Evolutionary conservation across 92 coral and sea anemone species (phyloP), one percentile per base, ranked within the genome.

Genomic region (Epizoanthus stellaris): DNA sequence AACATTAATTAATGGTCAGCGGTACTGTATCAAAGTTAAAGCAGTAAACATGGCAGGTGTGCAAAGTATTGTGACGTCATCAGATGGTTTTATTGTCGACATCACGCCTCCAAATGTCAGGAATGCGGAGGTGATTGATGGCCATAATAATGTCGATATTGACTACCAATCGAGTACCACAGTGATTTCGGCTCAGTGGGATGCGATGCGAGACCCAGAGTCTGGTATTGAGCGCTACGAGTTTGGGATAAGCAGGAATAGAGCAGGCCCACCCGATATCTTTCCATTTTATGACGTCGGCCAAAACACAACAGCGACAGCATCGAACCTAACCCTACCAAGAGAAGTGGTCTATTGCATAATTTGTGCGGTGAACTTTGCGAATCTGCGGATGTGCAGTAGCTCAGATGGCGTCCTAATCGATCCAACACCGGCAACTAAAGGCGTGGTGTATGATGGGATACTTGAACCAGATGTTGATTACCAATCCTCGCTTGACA

Each of bases 381-480:
- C 99, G 16, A 88, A 89, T 11, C 88, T 94, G 73, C 81, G 90
- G 45, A 85, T 82, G 39, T 96, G 99, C 76, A 39, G 88, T 19
- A 88, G 93, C 62, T 96, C 99, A 1, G 99, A 96, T 52, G 99
- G 99, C 16, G 98, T 96, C 42, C 91, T 96, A 4, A 93, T 96
- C 64, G 98, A 94, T 60, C 92, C 89, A 16, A 91, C 94, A 11
- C 84, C 93, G 17, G 92, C 99, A 61, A 89, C 87, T 57, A 86
- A 77, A 36, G 99, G 99, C 30, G 94, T 92, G 60, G 99, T 96
- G 77, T 91, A 96, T 70, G 99, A 96, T 70, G 99, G 99, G 45
- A 89, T 87, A 40, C 85, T 96, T 25, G 99, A 96, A 60, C 99
- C 99, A 14, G 99, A 96, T 73, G 62, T 96, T 15, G 88, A 75